Percentiles rank a stretch among this genome's conserved stretches.
These are phyloP conservation scores for Drosophila recens DNA, from an alignment of 2,888 invertebrate genomes.

Conservation along the genomic window DNA sequence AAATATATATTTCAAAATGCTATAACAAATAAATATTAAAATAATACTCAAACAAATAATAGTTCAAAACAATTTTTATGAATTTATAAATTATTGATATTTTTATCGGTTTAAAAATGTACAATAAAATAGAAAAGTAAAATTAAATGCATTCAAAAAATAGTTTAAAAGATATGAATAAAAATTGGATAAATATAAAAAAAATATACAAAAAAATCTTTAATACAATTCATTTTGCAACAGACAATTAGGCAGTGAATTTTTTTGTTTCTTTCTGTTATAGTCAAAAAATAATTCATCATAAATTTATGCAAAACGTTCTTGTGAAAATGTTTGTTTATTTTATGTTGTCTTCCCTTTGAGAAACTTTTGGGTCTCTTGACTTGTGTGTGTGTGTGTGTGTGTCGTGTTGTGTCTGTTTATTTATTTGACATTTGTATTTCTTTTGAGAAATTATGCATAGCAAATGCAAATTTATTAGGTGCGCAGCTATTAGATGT, in stretches of 20 bases:
- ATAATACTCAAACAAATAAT: background rate
- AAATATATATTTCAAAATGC: too few relatives aligned
- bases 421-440: constrained; percentile 53
- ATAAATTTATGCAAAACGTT: constrained; percentile 19
- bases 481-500: constrained; percentile 61
- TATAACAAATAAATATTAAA: background rate
- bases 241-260: constrained; percentile 10
- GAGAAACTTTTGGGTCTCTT: constrained; percentile 25
- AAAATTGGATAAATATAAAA: background rate
- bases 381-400: constrained; percentile 13
- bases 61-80: too few relatives aligned
- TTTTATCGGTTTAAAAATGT: background rate
- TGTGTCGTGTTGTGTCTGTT: constrained; percentile 28
- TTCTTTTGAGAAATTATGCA: constrained; percentile 70
- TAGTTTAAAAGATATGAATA: background rate
- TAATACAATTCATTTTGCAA: background rate
- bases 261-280: constrained; percentile 8
- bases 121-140: background rate
- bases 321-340: constrained; percentile 11
- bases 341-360: constrained; percentile 11
- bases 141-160: background rate
- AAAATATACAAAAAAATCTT: background rate
- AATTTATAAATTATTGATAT: background rate
- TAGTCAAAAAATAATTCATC: constrained; percentile 16
- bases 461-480: constrained; percentile 76